Conservation (phyloP, 2,113 vertebrate genomes). For the Ctenodactylus gundi region DNA sequence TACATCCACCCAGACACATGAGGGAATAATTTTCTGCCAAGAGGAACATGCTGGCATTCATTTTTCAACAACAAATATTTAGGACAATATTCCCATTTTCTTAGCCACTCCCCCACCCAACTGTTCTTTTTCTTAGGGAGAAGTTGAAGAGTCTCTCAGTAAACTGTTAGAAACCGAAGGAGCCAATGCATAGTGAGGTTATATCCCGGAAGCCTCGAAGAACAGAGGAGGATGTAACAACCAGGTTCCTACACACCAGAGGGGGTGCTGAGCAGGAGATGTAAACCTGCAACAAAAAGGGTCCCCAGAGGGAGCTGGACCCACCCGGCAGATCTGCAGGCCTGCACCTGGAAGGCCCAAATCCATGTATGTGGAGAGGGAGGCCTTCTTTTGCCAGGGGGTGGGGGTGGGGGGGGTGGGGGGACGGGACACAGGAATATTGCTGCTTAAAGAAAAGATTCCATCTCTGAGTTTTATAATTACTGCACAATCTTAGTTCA, state of each 20-base stretch:
- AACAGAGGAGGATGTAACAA: background rate
- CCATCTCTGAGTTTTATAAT: background rate
- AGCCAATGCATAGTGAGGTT: background rate
- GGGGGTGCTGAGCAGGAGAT: rapidly evolving
- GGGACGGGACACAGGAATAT: background rate
- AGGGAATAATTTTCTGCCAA: background rate
- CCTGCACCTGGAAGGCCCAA: rapidly evolving
- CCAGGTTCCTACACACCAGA: background rate
- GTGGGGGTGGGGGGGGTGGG: background rate
- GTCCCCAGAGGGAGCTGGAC: too few relatives aligned
- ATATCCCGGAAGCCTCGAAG: background rate
- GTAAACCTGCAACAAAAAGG: slow-evolving; percentile 51
- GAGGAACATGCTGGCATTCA: background rate
- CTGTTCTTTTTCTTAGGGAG: background rate
- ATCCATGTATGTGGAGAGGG: background rate
- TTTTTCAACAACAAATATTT: background rate
- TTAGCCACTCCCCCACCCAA: background rate
- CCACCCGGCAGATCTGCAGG: rapidly evolving
- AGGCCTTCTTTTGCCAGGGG: too few relatives aligned
- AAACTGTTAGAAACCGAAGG: background rate
- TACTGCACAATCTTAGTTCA: background rate
- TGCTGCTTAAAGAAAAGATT: background rate
- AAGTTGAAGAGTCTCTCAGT: background rate
- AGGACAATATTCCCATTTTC: background rate
- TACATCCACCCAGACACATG: background rate